phyloP scores from a whole-genome alignment of 2,888 invertebrate genomes.

The Eupeodes latifasciatus region DNA sequence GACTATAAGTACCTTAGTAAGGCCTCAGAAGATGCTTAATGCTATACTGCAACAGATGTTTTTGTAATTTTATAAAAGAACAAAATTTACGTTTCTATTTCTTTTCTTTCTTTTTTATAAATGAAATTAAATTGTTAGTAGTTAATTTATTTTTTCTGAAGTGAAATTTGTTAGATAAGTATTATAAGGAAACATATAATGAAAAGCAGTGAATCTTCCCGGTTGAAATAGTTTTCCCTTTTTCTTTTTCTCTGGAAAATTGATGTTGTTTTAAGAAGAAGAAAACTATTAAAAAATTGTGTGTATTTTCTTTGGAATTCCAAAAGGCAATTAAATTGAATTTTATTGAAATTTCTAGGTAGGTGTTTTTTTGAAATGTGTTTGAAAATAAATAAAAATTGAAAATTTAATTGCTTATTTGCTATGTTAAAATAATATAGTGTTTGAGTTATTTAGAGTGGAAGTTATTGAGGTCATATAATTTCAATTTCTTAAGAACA shows the following conservation, averaged over 20 bases:
- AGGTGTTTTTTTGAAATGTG: background rate
- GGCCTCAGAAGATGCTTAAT: background rate
- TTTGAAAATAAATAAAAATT: slow-evolving; percentile 2
- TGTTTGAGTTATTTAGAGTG: no score
- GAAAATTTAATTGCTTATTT: background rate
- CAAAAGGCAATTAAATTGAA: background rate
- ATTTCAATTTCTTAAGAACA: no score
- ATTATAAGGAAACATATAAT: slow-evolving; percentile 3
- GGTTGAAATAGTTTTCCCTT: slow-evolving; percentile 7
- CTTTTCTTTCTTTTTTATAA: slow-evolving; percentile 3
- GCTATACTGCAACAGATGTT: slow-evolving; percentile 58
- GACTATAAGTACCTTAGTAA: slow-evolving; percentile 10
- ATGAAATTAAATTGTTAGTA: slow-evolving; percentile 15
- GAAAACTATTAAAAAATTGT: background rate
- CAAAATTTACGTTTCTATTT: background rate
- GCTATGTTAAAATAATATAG: background rate
- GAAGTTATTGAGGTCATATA: no score
- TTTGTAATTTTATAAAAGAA: slow-evolving; percentile 26
- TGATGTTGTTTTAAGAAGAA: background rate
- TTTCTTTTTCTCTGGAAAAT: background rate
- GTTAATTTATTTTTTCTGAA: background rate
- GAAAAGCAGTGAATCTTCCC: background rate
- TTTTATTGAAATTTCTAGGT: background rate
- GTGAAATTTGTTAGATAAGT: background rate
- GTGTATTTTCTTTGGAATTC: background rate